A percentile compares a stretch with the other conserved stretches of the same genome.
These are phyloP conservation scores for Rissa tridactyla DNA, from an alignment of 2,113 vertebrate species.

Conservation along the genomic window DNA sequence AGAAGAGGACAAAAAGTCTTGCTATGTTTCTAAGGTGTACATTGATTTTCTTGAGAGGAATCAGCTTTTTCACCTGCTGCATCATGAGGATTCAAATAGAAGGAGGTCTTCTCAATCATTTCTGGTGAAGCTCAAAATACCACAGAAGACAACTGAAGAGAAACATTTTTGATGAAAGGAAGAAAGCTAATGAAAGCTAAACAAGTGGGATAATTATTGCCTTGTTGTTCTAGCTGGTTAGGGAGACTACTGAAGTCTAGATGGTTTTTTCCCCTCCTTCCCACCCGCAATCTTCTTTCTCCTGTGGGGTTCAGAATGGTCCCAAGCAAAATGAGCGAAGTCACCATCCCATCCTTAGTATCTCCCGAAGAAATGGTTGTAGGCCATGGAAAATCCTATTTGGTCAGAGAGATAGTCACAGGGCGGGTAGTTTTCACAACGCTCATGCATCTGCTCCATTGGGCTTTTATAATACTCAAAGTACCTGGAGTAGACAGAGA, in stretches of 20 bases:
- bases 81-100: neutral
- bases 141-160: neutral
- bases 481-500: slow-evolving; percentile 42
- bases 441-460: slow-evolving; percentile 71
- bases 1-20: neutral
- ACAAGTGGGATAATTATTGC: neutral
- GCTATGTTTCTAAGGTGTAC: neutral
- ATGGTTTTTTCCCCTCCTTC: neutral
- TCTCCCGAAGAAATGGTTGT: slow-evolving; percentile 78
- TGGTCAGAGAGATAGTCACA: slow-evolving; percentile 79
- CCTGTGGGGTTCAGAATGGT: neutral
- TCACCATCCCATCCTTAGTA: slow-evolving; percentile 37
- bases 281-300: neutral
- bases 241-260: neutral
- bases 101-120: neutral
- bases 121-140: neutral
- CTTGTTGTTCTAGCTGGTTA: neutral
- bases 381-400: slow-evolving; percentile 76
- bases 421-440: slow-evolving; percentile 76
- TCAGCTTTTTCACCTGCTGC: neutral
- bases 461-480: slow-evolving; percentile 23
- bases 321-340: neutral
- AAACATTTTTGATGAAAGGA: neutral
- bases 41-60: neutral
- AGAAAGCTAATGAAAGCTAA: neutral